phyloP scores from a whole-genome alignment of 2,113 vertebrate species.

The Acanthisitta chloris region DNA sequence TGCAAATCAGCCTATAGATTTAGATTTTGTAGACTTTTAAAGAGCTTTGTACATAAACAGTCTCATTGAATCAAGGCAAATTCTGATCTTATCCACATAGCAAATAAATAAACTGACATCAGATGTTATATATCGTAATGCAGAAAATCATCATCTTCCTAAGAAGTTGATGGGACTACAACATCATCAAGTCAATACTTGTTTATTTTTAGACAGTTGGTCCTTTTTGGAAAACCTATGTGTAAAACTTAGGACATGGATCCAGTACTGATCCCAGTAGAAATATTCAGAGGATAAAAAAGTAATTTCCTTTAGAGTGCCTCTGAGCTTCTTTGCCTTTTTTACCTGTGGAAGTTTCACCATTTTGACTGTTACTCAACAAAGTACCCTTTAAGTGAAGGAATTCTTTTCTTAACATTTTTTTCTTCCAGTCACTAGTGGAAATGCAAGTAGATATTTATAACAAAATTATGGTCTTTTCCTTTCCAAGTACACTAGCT shows the following conservation, averaged over 20 bases:
- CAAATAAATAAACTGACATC: background rate
- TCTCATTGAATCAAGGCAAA: background rate
- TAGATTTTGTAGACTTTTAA: background rate
- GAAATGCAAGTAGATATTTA: background rate
- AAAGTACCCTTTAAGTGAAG: background rate
- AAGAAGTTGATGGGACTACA: background rate
- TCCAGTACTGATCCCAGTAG: background rate
- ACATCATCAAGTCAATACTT: background rate
- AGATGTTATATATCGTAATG: background rate
- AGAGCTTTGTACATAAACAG: background rate
- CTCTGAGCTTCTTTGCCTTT: background rate
- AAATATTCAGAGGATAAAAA: background rate
- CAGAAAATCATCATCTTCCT: background rate
- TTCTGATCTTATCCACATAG: background rate
- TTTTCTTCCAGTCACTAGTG: background rate
- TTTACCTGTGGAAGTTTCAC: background rate
- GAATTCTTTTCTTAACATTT: background rate
- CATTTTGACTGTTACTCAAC: background rate
- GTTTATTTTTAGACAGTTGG: rapidly evolving
- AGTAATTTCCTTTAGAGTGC: background rate
- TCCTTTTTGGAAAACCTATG: background rate
- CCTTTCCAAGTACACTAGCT: background rate
- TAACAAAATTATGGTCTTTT: background rate
- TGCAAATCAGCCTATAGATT: background rate
- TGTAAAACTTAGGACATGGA: background rate